Percentiles rank a stretch among this genome's conserved stretches.
Evolutionary conservation across 2,113 vertebrate genomes (phyloP).

Genomic region (Zootoca vivipara): DNA sequence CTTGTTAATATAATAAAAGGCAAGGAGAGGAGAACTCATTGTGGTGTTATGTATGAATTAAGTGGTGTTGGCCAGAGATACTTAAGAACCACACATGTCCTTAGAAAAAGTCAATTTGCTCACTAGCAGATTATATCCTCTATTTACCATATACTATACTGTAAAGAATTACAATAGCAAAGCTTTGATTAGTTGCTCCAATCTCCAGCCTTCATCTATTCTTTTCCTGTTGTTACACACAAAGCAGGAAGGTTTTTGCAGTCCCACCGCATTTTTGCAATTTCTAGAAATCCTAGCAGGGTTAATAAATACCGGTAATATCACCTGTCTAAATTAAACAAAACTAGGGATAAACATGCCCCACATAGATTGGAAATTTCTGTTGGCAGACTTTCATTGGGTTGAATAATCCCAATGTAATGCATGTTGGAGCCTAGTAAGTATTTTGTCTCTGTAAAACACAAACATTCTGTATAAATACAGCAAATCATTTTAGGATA

Average conservation of each 20-base stretch:
- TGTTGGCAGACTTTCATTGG: conserved; percentile 44
- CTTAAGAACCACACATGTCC: background rate
- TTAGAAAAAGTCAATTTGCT: background rate
- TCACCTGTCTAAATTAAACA: conserved; percentile 42
- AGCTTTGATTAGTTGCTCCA: background rate
- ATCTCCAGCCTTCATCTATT: rapidly evolving
- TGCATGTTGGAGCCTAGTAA: background rate
- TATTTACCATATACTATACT: background rate
- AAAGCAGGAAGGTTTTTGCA: conserved; percentile 42
- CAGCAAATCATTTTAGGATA: conserved; percentile 29
- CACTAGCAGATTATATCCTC: background rate
- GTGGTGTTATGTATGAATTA: conserved; percentile 27
- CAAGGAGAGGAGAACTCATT: background rate
- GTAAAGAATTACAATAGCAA: background rate
- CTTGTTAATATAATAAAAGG: background rate
- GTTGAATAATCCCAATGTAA: conserved; percentile 1
- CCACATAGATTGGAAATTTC: background rate
- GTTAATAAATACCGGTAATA: background rate
- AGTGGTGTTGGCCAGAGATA: background rate
- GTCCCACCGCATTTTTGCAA: conserved; percentile 42
- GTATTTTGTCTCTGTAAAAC: conserved; percentile 14
- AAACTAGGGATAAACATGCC: background rate
- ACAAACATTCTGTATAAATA: conserved; percentile 23
- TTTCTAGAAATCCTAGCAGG: conserved; percentile 50
- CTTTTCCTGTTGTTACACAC: background rate